phyloP scores from a whole-genome alignment of 2,113 vertebrate genomes.

The Riparia riparia region DNA sequence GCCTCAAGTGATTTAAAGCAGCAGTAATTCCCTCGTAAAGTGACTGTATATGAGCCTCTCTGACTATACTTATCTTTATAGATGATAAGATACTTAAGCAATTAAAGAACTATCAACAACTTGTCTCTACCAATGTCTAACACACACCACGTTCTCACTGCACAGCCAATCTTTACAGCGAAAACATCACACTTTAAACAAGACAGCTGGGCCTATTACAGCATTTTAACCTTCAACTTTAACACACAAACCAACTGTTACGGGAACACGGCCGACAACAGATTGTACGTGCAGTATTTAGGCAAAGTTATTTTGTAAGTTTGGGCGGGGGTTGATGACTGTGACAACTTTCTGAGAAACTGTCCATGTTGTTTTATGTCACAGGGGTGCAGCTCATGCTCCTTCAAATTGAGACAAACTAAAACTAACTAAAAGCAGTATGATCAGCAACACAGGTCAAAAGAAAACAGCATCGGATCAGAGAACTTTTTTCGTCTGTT shows the following conservation, averaged over 20 bases:
- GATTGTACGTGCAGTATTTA: neutral
- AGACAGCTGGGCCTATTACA: neutral
- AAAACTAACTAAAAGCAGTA: neutral
- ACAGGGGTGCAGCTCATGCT: neutral
- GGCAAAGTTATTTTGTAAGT: neutral
- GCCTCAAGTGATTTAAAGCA: neutral
- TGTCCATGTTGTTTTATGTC: rapidly evolving
- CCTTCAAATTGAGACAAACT: neutral
- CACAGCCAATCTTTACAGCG: neutral
- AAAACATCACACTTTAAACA: neutral
- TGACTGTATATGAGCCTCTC: neutral
- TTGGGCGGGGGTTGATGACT: rapidly evolving
- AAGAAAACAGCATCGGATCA: neutral
- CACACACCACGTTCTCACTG: neutral
- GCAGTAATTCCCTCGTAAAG: conserved; percentile 24
- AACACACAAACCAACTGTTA: neutral
- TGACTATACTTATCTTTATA: conserved; percentile 17
- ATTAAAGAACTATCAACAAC: conserved; percentile 19
- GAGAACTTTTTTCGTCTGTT: neutral
- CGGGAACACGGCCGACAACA: neutral
- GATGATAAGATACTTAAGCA: neutral
- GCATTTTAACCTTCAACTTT: conserved; percentile 10
- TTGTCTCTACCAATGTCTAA: neutral
- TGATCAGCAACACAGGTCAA: neutral
- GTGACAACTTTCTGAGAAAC: neutral